Base-by-base conservation (phyloP, 2,797 vertebrate genomes). In the Urocyon cinereoargenteus region DNA sequence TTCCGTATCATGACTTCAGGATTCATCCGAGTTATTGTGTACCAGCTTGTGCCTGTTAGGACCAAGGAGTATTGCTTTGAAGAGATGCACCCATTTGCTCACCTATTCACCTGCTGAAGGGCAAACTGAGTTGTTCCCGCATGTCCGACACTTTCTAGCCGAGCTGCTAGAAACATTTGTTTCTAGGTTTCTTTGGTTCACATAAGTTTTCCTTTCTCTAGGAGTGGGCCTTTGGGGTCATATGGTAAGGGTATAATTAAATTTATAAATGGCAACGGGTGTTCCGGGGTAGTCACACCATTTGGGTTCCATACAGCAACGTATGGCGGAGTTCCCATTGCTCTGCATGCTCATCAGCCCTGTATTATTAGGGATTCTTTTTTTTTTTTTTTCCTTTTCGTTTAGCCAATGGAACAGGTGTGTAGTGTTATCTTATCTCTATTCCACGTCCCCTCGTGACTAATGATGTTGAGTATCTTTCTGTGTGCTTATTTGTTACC, bases 51-150 rank as follows among this genome's bases (percentile, higher is more conserved):
- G 18, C 24, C 61, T 31, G 36, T 55, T 19, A 4, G 64, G 28
- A 61, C 45, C 4, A 12, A 90, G n/a, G 11, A 9, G 24, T 21
- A 28, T 36, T 21, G 7, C 45, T 10, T 10, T 31, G 11, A 24
- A 10, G 22, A 2, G 34, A 40, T 57, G 18, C 2, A 21, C 11
- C 24, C 3, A 6, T 5, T 14, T 40, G 1, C 28, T 70, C 6
- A 13, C 21, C 28, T 12, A 31, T 9, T 72, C 34, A 59, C 85
- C 53, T 10, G 49, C 0, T 0, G 6, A 73, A 87, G 53, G 11
- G 34, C 34, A 10, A 10, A 31, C 49, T 68, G 62, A 26, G 83
- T 53, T 68, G 62, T 86, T 68, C 49, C 31, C 0, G n/a, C 40
- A 45, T 70, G 57, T 64, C 19, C 21, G 72, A 24, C 57, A 28